These are phyloP conservation scores for Apis cerana DNA, from an alignment of 1,140 invertebrate species.

Conservation along the genomic window DNA sequence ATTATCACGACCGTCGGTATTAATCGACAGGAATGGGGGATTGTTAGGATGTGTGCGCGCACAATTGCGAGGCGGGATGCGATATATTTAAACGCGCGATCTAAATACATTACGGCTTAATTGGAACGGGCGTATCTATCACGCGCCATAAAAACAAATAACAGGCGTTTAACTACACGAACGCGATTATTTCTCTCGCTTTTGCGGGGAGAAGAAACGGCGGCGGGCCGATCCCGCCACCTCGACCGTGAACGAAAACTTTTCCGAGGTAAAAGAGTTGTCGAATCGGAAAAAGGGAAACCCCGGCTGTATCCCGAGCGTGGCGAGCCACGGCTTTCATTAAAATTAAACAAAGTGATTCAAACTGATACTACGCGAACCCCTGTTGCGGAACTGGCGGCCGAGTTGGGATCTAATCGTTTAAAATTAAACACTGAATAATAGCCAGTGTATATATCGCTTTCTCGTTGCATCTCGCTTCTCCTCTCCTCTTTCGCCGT, in stretches of 20 bases:
- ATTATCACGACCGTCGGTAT: background rate
- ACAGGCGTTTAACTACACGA: conserved; percentile 44
- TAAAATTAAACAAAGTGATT: conserved; percentile 4
- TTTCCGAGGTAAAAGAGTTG: conserved; percentile 47
- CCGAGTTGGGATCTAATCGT: background rate
- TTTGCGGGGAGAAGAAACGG: conserved; percentile 16
- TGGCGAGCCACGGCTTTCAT: background rate
- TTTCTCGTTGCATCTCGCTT: no score
- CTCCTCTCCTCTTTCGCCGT: no score
- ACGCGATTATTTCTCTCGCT: conserved; percentile 33
- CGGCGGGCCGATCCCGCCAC: background rate
- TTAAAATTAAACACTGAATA: no score
- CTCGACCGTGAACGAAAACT: conserved; percentile 39
- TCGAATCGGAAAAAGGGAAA: conserved; percentile 42
- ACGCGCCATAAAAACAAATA: conserved; percentile 31
- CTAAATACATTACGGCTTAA: conserved; percentile 30
- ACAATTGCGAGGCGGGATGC: background rate
- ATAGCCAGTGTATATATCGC: no score
- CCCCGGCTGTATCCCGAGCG: background rate
- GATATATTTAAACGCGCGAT: conserved; percentile 15
- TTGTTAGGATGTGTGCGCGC: background rate
- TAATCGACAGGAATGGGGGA: background rate
- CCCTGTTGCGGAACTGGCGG: no score
- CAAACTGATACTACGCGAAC: background rate
- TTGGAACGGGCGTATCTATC: conserved; percentile 32